These are phyloP conservation scores for Lateolabrax maculatus DNA, from an alignment of 2,797 vertebrate species.

Conservation along the genomic window DNA sequence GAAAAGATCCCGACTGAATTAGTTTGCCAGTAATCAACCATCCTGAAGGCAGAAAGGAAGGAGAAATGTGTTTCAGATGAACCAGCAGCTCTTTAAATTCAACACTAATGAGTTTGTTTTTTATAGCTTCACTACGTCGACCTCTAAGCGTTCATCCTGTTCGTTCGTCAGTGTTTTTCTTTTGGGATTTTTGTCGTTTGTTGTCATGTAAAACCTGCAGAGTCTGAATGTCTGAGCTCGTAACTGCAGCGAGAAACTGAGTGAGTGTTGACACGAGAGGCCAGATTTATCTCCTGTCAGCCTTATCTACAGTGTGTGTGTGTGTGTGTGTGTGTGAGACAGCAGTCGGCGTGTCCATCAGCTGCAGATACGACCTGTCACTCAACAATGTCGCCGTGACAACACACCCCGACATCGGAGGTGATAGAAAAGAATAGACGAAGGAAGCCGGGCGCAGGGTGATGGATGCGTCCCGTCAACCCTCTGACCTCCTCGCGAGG, in stretches of 20 bases:
- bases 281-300: slow-evolving; percentile 2
- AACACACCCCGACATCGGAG: slow-evolving; percentile 9
- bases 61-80: background rate
- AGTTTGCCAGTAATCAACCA: slow-evolving; percentile 2
- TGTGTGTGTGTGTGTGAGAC: background rate
- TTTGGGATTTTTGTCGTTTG: background rate
- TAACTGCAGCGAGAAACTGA: background rate
- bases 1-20: background rate
- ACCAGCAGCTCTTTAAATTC: background rate
- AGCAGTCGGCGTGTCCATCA: background rate
- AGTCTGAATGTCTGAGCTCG: background rate
- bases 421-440: slow-evolving; percentile 1
- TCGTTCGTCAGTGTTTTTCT: background rate
- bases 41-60: slow-evolving; percentile 15
- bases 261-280: slow-evolving; percentile 10
- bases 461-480: slow-evolving; percentile 40
- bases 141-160: background rate
- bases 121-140: background rate
- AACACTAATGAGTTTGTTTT: background rate
- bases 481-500: slow-evolving; percentile 21
- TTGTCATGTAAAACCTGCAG: slow-evolving; percentile 10
- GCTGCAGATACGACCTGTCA: slow-evolving; percentile 38
- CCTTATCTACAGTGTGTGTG: background rate
- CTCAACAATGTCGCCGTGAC: slow-evolving; percentile 38
- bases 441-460: background rate